Conservation (phyloP, 2,888 invertebrate species). For the Melipona beecheii region DNA sequence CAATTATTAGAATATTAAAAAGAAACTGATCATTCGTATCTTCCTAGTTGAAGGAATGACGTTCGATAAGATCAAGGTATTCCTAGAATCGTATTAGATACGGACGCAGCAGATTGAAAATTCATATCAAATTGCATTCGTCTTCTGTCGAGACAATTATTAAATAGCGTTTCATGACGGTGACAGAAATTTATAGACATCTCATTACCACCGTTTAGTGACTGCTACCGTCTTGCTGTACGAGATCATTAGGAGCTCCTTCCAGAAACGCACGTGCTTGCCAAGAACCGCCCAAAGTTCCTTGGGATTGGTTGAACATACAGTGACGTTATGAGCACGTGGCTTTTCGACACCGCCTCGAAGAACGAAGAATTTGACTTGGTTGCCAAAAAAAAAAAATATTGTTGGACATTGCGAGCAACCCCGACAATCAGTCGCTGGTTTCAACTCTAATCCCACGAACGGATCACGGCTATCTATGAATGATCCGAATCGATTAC, state of each 20-base stretch:
- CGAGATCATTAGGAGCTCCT: slow-evolving; percentile 78
- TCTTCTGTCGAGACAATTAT: slow-evolving; percentile 69
- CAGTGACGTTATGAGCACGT: slow-evolving; percentile 78
- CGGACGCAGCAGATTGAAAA: slow-evolving; percentile 34
- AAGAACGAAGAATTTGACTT: slow-evolving; percentile 75
- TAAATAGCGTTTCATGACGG: slow-evolving; percentile 72
- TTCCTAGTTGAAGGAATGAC: background rate
- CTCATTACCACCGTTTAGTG: slow-evolving; percentile 80
- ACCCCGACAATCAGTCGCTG: slow-evolving; percentile 70
- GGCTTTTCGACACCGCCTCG: slow-evolving; percentile 79
- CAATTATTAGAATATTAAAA: background rate
- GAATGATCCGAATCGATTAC: slow-evolving; percentile 35
- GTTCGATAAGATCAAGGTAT: background rate
- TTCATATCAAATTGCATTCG: slow-evolving; percentile 59
- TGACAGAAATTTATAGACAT: slow-evolving; percentile 78
- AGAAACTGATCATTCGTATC: background rate
- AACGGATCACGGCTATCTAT: slow-evolving; percentile 62
- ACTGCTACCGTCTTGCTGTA: slow-evolving; percentile 71
- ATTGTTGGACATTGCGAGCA: slow-evolving; percentile 70
- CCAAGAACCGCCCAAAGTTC: slow-evolving; percentile 81
- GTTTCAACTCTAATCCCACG: slow-evolving; percentile 66
- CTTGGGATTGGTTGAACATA: slow-evolving; percentile 74
- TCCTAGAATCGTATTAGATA: background rate
- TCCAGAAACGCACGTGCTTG: slow-evolving; percentile 75
- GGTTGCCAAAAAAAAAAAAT: slow-evolving; percentile 71